Evolutionary conservation across 2,113 vertebrate species (phyloP).

Genomic region (Dipodomys ordii): DNA sequence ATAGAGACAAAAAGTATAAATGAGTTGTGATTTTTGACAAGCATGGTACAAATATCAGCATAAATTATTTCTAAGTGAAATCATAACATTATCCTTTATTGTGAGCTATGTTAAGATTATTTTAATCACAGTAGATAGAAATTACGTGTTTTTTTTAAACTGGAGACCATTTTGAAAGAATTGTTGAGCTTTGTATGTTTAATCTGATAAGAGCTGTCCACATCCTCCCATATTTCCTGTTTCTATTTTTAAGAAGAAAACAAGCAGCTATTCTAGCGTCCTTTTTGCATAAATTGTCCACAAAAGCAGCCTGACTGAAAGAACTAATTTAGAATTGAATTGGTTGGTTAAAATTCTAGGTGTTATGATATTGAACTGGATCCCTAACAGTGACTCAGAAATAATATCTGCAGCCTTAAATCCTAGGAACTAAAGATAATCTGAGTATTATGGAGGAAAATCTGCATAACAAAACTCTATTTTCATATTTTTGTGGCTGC

Average conservation of each 20-base stretch:
- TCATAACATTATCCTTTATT: slow-evolving; percentile 20
- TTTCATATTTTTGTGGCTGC: background rate
- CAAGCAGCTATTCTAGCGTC: slow-evolving; percentile 22
- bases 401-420: background rate
- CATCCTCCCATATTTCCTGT: slow-evolving; percentile 63
- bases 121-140: background rate
- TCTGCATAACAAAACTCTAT: background rate
- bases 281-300: slow-evolving; percentile 16
- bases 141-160: background rate
- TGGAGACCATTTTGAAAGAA: slow-evolving; percentile 48
- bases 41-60: background rate
- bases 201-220: slow-evolving; percentile 51
- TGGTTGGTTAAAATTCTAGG: background rate
- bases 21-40: slow-evolving; percentile 28
- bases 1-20: slow-evolving; percentile 49
- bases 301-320: background rate
- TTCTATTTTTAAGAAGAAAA: slow-evolving; percentile 65
- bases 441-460: background rate
- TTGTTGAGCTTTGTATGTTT: background rate
- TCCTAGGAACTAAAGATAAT: background rate
- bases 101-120: background rate
- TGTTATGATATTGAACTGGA: background rate
- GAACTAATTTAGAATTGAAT: background rate
- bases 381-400: background rate
- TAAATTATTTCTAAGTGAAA: slow-evolving; percentile 15